Evolutionary conservation across 2,113 vertebrate genomes (phyloP).

Genomic region (Apteryx mantelli): DNA sequence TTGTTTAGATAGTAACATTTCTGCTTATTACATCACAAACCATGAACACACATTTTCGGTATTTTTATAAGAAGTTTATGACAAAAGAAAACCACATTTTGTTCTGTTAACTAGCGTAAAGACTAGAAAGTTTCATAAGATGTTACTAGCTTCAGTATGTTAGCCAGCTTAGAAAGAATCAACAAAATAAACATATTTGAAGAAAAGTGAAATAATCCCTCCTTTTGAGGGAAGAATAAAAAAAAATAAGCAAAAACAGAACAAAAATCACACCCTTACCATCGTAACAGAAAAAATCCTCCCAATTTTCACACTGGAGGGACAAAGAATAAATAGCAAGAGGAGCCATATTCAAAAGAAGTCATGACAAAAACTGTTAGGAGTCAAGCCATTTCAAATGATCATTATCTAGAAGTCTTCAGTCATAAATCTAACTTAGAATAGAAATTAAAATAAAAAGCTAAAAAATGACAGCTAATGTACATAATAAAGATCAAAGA

Average conservation of each 20-base stretch:
- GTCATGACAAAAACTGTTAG: not conserved
- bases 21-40: not conserved
- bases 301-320: not conserved
- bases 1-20: not conserved
- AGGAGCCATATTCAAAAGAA: not conserved
- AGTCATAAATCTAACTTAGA: not conserved
- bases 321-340: not conserved
- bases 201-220: not conserved
- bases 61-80: not conserved
- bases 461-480: not conserved
- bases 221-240: not conserved
- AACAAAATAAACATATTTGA: not conserved
- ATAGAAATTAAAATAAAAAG: not conserved
- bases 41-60: not conserved
- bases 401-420: not conserved
- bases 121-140: not conserved
- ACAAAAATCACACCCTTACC: not conserved
- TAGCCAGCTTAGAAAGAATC: not conserved
- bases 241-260: not conserved
- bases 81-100: not conserved
- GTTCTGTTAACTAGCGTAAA: not conserved
- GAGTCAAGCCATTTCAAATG: not conserved
- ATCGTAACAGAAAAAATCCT: not conserved
- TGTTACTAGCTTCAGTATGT: not conserved
- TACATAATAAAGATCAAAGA: not conserved